These are phyloP conservation scores for Oreochromis aureus DNA, from an alignment of 2,113 vertebrate species.

Conservation along the genomic window DNA sequence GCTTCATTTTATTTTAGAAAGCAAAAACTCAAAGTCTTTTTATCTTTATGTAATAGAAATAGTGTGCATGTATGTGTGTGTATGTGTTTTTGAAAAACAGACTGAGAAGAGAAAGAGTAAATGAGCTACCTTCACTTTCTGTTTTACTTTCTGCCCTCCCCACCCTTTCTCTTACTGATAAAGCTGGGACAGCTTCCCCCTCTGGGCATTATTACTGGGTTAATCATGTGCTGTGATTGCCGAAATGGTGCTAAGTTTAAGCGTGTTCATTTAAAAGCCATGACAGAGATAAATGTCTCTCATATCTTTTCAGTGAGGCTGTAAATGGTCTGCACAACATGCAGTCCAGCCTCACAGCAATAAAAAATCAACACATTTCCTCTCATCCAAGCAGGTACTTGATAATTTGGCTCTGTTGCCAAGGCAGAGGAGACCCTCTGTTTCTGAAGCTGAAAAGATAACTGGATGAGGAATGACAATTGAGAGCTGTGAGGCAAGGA, in stretches of 20 bases:
- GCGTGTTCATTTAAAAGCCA: background rate
- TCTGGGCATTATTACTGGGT: background rate
- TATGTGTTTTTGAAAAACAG: background rate
- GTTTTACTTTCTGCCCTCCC: background rate
- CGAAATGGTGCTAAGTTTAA: constrained; percentile 5
- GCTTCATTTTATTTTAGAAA: background rate
- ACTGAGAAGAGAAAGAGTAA: background rate
- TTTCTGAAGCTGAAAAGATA: constrained; percentile 4
- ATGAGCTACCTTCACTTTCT: background rate
- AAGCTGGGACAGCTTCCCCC: constrained; percentile 11
- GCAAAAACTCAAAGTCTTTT: background rate
- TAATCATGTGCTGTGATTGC: constrained; percentile 24
- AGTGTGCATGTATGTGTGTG: background rate
- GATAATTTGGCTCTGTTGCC: constrained; percentile 59
- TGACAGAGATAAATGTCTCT: background rate
- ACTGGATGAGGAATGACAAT: constrained; percentile 9
- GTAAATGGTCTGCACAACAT: background rate
- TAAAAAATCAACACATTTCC: constrained; percentile 42
- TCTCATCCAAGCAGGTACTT: constrained; percentile 47
- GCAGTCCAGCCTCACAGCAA: constrained; percentile 1
- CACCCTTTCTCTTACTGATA: background rate
- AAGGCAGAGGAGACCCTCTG: constrained; percentile 48
- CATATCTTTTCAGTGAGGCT: background rate
- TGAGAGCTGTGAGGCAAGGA: background rate
- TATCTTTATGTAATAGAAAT: background rate